A percentile compares a stretch with the other conserved stretches of the same genome.
Conservation (phyloP, 2,888 invertebrate species). For the Electrophaes corylata region DNA sequence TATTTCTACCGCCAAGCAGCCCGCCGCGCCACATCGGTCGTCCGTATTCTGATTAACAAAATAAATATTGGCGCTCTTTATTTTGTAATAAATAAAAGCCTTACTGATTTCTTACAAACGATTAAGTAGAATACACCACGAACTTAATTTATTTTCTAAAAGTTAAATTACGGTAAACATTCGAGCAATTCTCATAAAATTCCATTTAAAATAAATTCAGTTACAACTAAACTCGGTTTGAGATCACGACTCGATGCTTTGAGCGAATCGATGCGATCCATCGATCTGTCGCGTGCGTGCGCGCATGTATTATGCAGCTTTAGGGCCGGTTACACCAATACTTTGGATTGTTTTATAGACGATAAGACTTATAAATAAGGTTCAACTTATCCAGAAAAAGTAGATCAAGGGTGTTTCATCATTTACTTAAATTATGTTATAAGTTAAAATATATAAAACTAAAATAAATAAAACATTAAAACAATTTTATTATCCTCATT, state of each 20-base stretch:
- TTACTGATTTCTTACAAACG: background rate
- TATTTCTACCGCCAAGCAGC: too few species aligned
- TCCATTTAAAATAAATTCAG: conserved; percentile 24
- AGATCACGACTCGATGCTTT: conserved; percentile 80
- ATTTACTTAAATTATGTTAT: too few species aligned
- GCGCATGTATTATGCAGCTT: conserved; percentile 77
- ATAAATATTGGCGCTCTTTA: too few species aligned
- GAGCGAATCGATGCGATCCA: conserved; percentile 78
- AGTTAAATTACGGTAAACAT: conserved; percentile 23
- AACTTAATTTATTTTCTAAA: conserved; percentile 1
- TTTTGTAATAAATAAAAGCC: too few species aligned
- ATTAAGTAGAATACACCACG: background rate
- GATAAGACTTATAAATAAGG: too few species aligned
- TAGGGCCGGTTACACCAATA: conserved; percentile 45
- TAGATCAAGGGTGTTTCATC: too few species aligned
- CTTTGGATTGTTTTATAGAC: background rate
- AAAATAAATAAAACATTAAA: too few species aligned
- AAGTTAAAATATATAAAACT: too few species aligned
- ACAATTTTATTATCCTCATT: too few species aligned
- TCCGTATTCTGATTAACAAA: too few species aligned
- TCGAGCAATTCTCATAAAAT: conserved; percentile 20
- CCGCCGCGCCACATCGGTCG: too few species aligned
- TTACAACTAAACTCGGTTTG: conserved; percentile 47
- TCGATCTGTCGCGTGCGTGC: conserved; percentile 69
- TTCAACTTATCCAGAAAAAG: too few species aligned